Conservation (phyloP, 2,113 vertebrate genomes). For the Stigmatopora nigra region DNA sequence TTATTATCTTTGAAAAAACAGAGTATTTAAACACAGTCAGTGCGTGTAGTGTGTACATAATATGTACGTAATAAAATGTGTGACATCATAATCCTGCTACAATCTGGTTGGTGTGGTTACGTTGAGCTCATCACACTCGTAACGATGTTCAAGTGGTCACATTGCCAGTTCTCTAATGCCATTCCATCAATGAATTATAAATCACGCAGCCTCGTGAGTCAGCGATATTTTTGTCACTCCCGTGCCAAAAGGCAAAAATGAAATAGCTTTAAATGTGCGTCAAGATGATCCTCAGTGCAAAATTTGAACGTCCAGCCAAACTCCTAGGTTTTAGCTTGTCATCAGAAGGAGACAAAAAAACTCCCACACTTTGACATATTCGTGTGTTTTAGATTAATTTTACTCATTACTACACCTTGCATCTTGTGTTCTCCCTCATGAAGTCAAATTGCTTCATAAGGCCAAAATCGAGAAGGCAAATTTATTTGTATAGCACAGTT, state of each 20-base stretch:
- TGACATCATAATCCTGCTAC: neutral
- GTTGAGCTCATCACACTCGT: neutral
- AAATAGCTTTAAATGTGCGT: constrained; percentile 5
- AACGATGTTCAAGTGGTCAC: neutral
- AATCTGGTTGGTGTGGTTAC: constrained; percentile 1
- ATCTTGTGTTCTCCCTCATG: neutral
- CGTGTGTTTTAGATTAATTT: neutral
- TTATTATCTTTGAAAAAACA: neutral
- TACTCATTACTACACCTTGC: neutral
- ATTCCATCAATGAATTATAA: constrained; percentile 5
- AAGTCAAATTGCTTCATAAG: neutral
- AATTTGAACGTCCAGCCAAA: neutral
- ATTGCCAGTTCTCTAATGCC: constrained; percentile 2
- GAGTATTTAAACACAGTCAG: neutral
- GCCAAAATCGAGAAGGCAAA: neutral
- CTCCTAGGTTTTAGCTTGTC: neutral
- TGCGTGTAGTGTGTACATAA: neutral
- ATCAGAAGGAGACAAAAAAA: neutral
- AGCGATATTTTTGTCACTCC: constrained; percentile 4
- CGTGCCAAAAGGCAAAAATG: neutral
- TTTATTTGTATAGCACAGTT: too few relatives aligned
- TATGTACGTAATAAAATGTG: neutral
- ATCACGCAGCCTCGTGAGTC: neutral
- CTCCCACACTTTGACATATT: neutral
- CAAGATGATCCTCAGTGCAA: constrained; percentile 3